Conservation (phyloP, 2,797 vertebrate genomes). For the Spheniscus humboldti region DNA sequence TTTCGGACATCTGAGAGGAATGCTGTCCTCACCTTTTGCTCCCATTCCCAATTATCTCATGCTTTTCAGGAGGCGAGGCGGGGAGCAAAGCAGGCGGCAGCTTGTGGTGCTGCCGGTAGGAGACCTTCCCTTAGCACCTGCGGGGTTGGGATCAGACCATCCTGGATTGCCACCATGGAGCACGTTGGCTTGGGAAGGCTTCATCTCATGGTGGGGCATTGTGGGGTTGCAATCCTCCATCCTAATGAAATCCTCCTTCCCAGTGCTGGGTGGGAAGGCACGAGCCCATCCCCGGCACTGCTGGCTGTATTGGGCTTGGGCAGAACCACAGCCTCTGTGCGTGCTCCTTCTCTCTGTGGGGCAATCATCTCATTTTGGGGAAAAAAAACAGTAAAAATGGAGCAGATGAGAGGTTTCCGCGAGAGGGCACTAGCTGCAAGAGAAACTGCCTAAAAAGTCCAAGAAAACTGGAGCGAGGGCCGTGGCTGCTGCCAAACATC, state of each 20-base stretch:
- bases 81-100: not conserved
- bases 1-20: not conserved
- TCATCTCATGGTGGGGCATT: not conserved
- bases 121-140: not conserved
- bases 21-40: not conserved
- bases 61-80: not conserved
- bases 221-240: not conserved
- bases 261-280: not conserved
- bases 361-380: accelerated
- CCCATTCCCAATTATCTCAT: not conserved
- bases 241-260: not conserved
- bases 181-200: not conserved
- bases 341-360: accelerated
- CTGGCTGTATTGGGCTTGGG: not conserved
- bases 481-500: accelerated
- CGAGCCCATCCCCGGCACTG: accelerated
- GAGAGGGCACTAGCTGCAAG: conserved; percentile 22
- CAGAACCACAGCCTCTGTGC: not conserved
- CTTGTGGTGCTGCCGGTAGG: not conserved
- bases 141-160: not conserved
- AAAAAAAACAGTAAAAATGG: accelerated
- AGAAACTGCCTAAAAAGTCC: not conserved
- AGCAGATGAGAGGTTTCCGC: not conserved
- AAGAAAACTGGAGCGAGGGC: accelerated
- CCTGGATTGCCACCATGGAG: not conserved